Percentiles rank a stretch among this genome's conserved stretches.
phyloP scores from a whole-genome alignment of 2,797 vertebrate genomes.

The Gouania willdenowi region DNA sequence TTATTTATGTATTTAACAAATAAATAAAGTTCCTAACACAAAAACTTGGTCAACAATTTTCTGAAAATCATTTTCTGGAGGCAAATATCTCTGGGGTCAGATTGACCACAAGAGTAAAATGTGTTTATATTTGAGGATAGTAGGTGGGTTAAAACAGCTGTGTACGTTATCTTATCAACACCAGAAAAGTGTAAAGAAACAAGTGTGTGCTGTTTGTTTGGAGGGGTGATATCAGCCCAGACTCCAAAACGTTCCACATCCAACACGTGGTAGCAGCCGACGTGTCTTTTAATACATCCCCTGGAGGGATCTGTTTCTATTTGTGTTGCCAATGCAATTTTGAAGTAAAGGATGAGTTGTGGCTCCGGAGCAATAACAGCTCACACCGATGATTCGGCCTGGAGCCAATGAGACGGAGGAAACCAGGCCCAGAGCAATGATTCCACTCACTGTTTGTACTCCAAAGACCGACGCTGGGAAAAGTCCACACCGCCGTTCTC shows the following conservation, averaged over 20 bases:
- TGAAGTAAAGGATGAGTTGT: conserved; percentile 16
- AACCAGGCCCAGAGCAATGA: conserved; percentile 25
- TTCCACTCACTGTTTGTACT: conserved; percentile 57
- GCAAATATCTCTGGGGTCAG: too few species aligned
- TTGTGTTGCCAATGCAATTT: conserved; percentile 23
- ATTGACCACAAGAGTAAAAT: too few species aligned
- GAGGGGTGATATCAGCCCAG: conserved; percentile 1
- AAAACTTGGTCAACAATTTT: too few species aligned
- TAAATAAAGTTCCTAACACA: too few species aligned
- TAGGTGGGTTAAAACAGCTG: too few species aligned
- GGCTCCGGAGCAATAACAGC: conserved; percentile 34
- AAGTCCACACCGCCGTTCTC: conserved; percentile 54
- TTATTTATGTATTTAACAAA: too few species aligned
- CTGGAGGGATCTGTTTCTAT: conserved; percentile 11
- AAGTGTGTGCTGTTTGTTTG: conserved; percentile 2
- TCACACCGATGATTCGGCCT: conserved; percentile 39
- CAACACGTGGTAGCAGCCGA: background rate
- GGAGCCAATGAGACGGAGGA: conserved; percentile 43
- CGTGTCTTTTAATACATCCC: conserved; percentile 8
- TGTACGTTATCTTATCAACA: too few species aligned
- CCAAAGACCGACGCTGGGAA: conserved; percentile 61
- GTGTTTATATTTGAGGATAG: too few species aligned
- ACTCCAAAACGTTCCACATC: conserved; percentile 1
- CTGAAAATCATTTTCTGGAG: too few species aligned
- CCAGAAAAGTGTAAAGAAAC: too few species aligned